Base-by-base conservation (phyloP, 2,797 vertebrate genomes). In the Muraenolepis orangiensis region DNA sequence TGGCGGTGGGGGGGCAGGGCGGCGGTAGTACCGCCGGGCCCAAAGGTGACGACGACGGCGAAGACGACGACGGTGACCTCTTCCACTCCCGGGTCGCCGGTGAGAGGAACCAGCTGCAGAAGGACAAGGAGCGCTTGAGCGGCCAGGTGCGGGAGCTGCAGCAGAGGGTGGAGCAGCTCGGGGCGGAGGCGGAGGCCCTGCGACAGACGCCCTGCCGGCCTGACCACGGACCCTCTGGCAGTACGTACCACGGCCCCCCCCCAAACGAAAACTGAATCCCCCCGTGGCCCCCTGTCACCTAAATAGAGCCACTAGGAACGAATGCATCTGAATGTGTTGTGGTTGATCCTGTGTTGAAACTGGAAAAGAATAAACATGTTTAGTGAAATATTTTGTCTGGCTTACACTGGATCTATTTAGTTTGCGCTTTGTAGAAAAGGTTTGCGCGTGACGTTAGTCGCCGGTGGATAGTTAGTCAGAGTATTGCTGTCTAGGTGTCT, bases 81-180 rank as follows among this genome's bases (percentile, higher is more conserved):
- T 90, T 90, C 26, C 93, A 91, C 57, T 32, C 86, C 23, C 92
- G 92, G 69, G 89, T 93, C 1, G 88, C 91, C 31, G 80, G 74
- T 28, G 94, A 95, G 76, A 94, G 90, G 64, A 78, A 91, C 2
- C 89, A 89, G 74, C 92, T 98, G 81, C 92, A 94, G 84, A 91
- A 92, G 72, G 95, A 96, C 70, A 96, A 91, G 82, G 88, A 93
- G 88, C 91, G 76, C 84, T 94, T 93, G 90, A 93, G 75, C 72
- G 10, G 42, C 2, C 85, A 89, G 82, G 80, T 89, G 57, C 80
- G 83, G 76, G 88, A 90, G 74, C 90, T 91, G 82, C 91, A 92
- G 85, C 81, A 42, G 69, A 91, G 88, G 69, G 57, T 89, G 87
- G 83, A 83, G 0, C 78, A 86, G 72, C 89, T 94, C 77, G 89